These are phyloP conservation scores for Artibeus jamaicensis DNA, from an alignment of 2,797 vertebrate species.

Conservation along the genomic window DNA sequence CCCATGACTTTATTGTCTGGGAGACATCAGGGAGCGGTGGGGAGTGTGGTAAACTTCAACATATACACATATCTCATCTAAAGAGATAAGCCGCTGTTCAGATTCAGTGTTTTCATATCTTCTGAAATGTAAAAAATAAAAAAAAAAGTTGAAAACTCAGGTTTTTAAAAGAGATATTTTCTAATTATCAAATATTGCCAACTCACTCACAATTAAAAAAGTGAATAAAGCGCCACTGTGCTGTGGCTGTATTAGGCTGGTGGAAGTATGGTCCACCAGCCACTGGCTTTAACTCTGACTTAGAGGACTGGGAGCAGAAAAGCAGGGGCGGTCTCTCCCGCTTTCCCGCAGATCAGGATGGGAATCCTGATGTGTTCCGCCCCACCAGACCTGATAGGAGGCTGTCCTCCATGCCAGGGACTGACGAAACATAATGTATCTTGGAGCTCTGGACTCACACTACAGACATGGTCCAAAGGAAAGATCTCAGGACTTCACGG, in stretches of 20 bases:
- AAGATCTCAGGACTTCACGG: background rate
- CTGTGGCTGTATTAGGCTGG: too few relatives aligned
- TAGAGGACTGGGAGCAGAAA: background rate
- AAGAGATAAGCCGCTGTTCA: background rate
- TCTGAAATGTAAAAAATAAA: background rate
- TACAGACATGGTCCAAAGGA: background rate
- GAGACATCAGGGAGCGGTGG: background rate
- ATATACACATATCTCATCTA: background rate
- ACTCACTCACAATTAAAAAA: background rate
- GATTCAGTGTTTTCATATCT: background rate
- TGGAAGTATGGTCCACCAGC: fast-evolving
- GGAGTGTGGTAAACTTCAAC: background rate
- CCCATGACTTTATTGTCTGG: background rate
- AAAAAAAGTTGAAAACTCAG: background rate
- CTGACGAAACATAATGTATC: background rate
- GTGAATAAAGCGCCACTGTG: background rate
- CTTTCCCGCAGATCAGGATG: background rate
- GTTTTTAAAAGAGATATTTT: background rate
- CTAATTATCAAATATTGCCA: background rate
- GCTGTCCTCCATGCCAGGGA: background rate
- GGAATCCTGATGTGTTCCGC: background rate
- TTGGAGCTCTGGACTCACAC: background rate
- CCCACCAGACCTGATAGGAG: background rate
- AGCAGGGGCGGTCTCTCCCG: too few relatives aligned
- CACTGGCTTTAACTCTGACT: background rate